A percentile compares a stretch with the other conserved stretches of the same genome.
These are phyloP conservation scores for Kryphioiulus occultus DNA, from an alignment of 2,888 invertebrate species.

Conservation along the genomic window DNA sequence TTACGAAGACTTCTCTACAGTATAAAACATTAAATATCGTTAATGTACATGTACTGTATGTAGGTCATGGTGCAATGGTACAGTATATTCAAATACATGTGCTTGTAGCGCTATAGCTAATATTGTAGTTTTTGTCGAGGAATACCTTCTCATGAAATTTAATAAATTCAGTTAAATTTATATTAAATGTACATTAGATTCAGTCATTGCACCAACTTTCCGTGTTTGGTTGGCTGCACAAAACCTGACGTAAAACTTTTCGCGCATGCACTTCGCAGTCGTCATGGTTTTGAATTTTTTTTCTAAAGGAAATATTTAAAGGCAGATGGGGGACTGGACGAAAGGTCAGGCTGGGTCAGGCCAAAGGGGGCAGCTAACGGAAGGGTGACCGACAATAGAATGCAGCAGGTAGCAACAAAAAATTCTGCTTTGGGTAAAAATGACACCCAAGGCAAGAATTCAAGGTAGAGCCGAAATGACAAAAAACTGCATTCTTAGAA, in stretches of 20 bases:
- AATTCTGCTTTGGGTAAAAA: conserved; percentile 32
- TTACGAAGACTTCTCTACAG: neutral
- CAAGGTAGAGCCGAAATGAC: neutral
- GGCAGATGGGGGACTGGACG: conserved; percentile 20
- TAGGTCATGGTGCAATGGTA: too few species aligned
- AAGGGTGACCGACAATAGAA: conserved; percentile 42
- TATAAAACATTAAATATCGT: too few species aligned
- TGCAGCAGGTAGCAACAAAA: neutral
- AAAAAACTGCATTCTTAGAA: conserved; percentile 26
- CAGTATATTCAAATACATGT: too few species aligned
- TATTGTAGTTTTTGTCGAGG: too few species aligned
- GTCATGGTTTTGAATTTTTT: neutral
- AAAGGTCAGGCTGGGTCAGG: conserved; percentile 45
- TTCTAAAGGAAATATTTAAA: neutral
- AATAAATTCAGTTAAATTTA: neutral
- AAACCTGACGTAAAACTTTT: neutral
- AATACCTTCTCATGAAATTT: too few species aligned
- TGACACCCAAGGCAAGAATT: conserved; percentile 40
- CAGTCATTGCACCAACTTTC: neutral
- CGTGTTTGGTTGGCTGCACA: neutral
- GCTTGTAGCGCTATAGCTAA: too few species aligned
- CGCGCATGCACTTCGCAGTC: neutral
- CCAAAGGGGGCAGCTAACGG: conserved; percentile 42
- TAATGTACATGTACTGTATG: too few species aligned
- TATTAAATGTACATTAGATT: neutral